Evolutionary conservation across 2,113 vertebrate species (phyloP).

Genomic region (Psilopsiagon aurifrons): DNA sequence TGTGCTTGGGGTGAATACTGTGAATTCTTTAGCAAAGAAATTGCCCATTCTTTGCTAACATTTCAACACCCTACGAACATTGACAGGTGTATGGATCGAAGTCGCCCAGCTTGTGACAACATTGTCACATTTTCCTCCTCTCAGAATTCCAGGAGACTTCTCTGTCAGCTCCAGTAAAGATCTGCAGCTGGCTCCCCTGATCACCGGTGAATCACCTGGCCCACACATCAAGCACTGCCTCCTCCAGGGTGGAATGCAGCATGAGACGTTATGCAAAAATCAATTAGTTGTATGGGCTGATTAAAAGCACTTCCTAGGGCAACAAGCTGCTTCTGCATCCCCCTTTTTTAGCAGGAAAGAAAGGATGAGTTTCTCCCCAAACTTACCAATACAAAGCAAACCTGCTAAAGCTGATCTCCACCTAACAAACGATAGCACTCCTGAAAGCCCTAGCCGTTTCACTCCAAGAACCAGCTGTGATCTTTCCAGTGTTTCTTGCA

Average conservation of each 20-base stretch:
- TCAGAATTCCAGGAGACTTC: not conserved
- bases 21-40: not conserved
- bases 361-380: not conserved
- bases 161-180: not conserved
- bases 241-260: conserved; percentile 29
- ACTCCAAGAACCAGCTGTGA: not conserved
- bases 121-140: not conserved
- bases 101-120: not conserved
- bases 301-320: conserved; percentile 14
- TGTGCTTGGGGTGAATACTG: not conserved
- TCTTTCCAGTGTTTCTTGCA: not conserved
- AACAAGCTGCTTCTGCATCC: not conserved
- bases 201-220: conserved; percentile 42
- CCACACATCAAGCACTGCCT: conserved; percentile 35
- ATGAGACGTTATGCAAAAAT: conserved; percentile 1
- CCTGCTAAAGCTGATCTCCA: not conserved
- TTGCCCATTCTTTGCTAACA: not conserved
- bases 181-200: not conserved
- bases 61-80: not conserved
- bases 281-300: conserved; percentile 21
- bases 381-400: not conserved
- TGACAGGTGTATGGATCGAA: not conserved
- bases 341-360: not conserved
- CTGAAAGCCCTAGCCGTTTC: not conserved
- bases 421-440: not conserved